Base-by-base conservation (phyloP, 2,797 vertebrate genomes). In the Parauchenoglanis punctatus region DNA sequence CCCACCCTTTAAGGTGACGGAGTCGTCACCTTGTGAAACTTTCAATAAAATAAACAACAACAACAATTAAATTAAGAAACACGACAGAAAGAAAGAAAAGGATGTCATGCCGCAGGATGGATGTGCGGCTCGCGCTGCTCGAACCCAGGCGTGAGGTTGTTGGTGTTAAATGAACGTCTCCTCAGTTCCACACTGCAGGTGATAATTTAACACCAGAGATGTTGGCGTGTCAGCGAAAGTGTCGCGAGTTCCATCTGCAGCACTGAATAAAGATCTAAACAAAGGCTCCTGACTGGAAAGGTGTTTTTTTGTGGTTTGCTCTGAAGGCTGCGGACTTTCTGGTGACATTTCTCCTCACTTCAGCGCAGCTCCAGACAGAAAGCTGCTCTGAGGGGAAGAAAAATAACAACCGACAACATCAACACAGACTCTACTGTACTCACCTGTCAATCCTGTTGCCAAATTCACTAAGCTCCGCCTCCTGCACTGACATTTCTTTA, bases 201-300 rank as follows among this genome's bases (percentile, higher is more conserved):
- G 75, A 78, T 85, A 85, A 77, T 85, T 7, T 78, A 80, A 86
- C 59, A 86, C 61, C 84, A 77, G 85, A 65, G 73, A 86, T 80
- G 61, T 86, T 40, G 63, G 59, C 52, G 61, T 76, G 84, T 78
- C 52, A 52, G 59, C 52, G 46, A 78, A 78, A 86, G 75, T 86
- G 75, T 67, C 12, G 3, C 7, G 12, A n/a, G 20, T 86, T 86
- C 75, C 46, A 65, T 67, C 49, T 68, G 85, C 61, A 59, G 31
- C 13, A 1, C 28, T 2, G 23, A 73, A 25, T 44, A n/a, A 84
- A 73, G 18, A 67, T 49, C 15, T 10, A 49, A 49, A 67, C 81
- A 82, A 18, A 82, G 40, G 15, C 25, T 80, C 31, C 31, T 58
- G 0, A 4, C 59, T 81, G 23, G 8, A 0, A 28, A 52, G 25